phyloP scores from a whole-genome alignment of 2,888 invertebrate species.

The Loripinus fragilis region DNA sequence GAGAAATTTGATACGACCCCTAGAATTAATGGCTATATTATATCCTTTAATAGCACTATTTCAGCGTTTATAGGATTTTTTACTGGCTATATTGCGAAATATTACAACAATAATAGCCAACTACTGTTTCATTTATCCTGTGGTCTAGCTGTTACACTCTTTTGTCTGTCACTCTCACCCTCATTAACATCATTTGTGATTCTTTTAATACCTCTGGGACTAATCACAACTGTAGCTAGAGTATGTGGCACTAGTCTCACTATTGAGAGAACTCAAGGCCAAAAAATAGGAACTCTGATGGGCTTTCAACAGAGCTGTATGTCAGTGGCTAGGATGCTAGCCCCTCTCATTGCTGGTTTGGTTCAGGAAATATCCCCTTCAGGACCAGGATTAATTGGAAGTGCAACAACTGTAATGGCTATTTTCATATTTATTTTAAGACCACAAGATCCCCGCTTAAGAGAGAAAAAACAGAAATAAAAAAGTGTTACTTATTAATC shows the following conservation, averaged over 20 bases:
- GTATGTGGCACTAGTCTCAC: conserved; percentile 78
- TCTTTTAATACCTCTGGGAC: conserved; percentile 75
- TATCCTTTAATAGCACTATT: conserved; percentile 78
- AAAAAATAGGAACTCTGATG: conserved; percentile 78
- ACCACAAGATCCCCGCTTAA: conserved; percentile 53
- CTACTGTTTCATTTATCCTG: conserved; percentile 73
- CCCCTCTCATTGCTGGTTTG: conserved; percentile 81
- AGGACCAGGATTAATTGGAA: conserved; percentile 80
- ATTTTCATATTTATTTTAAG: conserved; percentile 60
- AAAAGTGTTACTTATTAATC: too few relatives aligned
- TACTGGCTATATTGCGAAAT: conserved; percentile 74
- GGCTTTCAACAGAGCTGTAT: conserved; percentile 82
- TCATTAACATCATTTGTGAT: conserved; percentile 68
- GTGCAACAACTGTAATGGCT: conserved; percentile 87
- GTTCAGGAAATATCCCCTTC: conserved; percentile 73
- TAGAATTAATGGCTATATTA: conserved; percentile 79
- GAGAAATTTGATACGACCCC: conserved; percentile 77
- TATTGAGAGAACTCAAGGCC: conserved; percentile 69
- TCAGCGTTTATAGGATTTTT: conserved; percentile 78
- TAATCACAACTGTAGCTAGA: conserved; percentile 78
- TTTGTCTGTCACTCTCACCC: conserved; percentile 66
- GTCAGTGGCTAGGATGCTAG: conserved; percentile 81
- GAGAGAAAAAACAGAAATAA: not conserved
- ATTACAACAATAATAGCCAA: conserved; percentile 69
- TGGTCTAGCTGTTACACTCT: conserved; percentile 66